Percentiles rank a stretch among this genome's conserved stretches.
These are phyloP conservation scores for Pollicipes pollicipes DNA, from an alignment of 1,140 invertebrate genomes.

Conservation along the genomic window DNA sequence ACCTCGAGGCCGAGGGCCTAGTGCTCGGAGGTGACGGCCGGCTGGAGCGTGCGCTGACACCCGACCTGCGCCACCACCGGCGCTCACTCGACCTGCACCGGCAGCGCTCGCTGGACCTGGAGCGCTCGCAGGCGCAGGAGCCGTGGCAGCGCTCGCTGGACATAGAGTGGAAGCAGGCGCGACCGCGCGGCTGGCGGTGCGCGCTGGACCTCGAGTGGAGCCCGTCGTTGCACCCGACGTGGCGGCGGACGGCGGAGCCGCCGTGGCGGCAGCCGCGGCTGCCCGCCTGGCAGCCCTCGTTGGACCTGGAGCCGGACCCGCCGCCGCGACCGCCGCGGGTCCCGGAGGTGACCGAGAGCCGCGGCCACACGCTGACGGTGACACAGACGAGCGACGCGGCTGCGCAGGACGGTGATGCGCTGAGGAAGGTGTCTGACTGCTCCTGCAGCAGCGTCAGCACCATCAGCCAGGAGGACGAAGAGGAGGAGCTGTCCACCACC, in stretches of 20 bases:
- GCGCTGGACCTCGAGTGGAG: background rate
- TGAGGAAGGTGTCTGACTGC: background rate
- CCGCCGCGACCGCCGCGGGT: too few relatives aligned
- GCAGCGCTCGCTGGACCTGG: background rate
- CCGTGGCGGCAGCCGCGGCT: too few relatives aligned
- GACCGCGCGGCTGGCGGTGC: too few relatives aligned
- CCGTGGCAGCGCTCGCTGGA: background rate
- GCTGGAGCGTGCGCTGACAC: background rate
- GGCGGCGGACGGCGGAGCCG: background rate
- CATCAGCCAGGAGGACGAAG: background rate
- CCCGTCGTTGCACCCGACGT: background rate
- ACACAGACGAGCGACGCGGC: too few relatives aligned
- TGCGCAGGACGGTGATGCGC: background rate
- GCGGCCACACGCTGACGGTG: background rate
- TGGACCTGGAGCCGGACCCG: background rate
- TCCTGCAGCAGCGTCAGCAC: background rate
- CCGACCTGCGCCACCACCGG: background rate
- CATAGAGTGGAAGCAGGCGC: background rate
- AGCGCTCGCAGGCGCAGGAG: background rate
- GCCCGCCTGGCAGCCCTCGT: background rate
- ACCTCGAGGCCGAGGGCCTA: background rate
- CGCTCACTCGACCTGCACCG: background rate
- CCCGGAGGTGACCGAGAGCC: background rate
- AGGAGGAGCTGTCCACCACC: background rate
- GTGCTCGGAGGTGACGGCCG: background rate